These are phyloP conservation scores for Heliopora coerulea DNA, from an alignment of 92 coral and sea anemone species.

Conservation along the genomic window DNA sequence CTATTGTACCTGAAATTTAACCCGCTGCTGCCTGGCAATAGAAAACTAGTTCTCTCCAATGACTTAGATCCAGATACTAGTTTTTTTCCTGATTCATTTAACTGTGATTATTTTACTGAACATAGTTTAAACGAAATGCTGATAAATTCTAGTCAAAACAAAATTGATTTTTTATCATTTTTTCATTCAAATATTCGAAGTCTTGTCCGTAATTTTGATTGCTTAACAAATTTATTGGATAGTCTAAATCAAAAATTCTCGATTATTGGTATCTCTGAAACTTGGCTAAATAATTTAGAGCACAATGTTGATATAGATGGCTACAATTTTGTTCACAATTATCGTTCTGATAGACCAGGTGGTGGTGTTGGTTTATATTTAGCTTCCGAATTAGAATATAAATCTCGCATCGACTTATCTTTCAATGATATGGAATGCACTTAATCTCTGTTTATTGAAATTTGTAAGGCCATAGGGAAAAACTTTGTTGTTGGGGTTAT, in stretches of 20 bases:
- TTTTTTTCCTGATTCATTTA: background rate
- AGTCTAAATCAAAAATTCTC: conserved; percentile 44
- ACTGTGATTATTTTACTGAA: conserved; percentile 9
- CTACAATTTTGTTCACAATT: conserved; percentile 52
- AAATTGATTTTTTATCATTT: background rate
- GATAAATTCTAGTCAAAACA: background rate
- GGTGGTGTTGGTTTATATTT: conserved; percentile 54
- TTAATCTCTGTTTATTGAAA: conserved; percentile 46
- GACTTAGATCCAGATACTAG: conserved; percentile 28
- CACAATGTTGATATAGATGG: conserved; percentile 46
- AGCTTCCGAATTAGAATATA: conserved; percentile 37
- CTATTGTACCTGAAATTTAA: background rate
- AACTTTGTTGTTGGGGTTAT: conserved; percentile 35
- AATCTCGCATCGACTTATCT: conserved; percentile 40
- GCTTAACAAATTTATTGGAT: conserved; percentile 32
- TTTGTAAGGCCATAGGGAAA: conserved; percentile 33
- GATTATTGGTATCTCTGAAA: conserved; percentile 48
- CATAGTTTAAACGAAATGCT: background rate
- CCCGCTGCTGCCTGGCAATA: background rate
- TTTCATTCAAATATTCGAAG: conserved; percentile 38
- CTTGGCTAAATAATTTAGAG: conserved; percentile 40
- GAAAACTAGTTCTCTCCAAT: background rate
- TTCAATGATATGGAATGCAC: conserved; percentile 35
- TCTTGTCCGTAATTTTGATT: conserved; percentile 41
- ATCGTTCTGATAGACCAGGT: conserved; percentile 45